Percentiles rank a stretch among this genome's conserved stretches.
phyloP scores from a whole-genome alignment of 2,888 invertebrate genomes.

The Heteromurus nitidus region DNA sequence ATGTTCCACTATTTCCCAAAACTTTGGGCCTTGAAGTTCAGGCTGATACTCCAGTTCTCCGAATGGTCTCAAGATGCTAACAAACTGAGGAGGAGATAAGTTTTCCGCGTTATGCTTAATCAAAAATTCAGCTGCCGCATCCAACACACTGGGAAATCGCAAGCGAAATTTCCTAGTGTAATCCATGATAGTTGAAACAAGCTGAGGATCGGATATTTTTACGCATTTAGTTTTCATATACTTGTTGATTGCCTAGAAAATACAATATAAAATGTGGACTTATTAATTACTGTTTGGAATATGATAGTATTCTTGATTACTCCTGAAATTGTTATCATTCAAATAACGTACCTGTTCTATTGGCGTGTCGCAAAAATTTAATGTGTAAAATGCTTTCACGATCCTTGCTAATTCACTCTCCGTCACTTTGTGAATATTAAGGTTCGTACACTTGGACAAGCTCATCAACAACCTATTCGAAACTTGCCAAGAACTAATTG shows the following conservation, averaged over 20 bases:
- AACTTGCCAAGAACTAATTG: constrained; percentile 60
- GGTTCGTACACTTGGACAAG: constrained; percentile 79
- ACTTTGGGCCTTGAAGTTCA: constrained; percentile 76
- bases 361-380: constrained; percentile 67
- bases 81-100: constrained; percentile 79
- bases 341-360: constrained; percentile 72
- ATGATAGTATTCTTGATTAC: not conserved
- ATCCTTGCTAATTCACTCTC: constrained; percentile 79
- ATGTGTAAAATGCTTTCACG: constrained; percentile 60
- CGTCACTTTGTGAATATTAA: constrained; percentile 80
- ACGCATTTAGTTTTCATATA: constrained; percentile 79
- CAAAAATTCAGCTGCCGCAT: constrained; percentile 79
- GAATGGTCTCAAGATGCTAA: constrained; percentile 80
- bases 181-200: constrained; percentile 81
- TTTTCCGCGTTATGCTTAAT: constrained; percentile 77
- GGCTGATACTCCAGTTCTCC: constrained; percentile 81
- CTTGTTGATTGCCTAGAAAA: constrained; percentile 80
- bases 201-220: constrained; percentile 76
- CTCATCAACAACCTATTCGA: constrained; percentile 75
- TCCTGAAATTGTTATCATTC: not conserved
- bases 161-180: constrained; percentile 80
- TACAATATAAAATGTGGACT: constrained; percentile 11
- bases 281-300: not conserved
- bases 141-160: constrained; percentile 79
- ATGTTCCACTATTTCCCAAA: constrained; percentile 80